phyloP scores from a whole-genome alignment of 1,140 invertebrate species.

The Latrodectus geometricus region DNA sequence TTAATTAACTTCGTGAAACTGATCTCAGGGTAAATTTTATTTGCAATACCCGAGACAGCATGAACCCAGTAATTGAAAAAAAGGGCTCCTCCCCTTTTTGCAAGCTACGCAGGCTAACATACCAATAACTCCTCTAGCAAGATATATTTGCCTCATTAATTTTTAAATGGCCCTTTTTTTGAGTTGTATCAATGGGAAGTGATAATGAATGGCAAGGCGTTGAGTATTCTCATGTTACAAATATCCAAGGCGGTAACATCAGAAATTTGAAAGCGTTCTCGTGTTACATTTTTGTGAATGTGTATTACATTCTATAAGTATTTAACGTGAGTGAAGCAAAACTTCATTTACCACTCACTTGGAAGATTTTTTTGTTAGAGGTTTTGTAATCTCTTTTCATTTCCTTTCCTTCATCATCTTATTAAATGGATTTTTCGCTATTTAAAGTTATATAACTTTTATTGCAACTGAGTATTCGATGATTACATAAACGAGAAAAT shows the following conservation, averaged over 20 bases:
- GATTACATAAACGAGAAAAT: too few relatives aligned
- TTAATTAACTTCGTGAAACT: slow-evolving; percentile 54
- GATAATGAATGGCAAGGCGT: slow-evolving; percentile 51
- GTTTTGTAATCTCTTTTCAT: too few relatives aligned
- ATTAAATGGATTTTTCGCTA: too few relatives aligned
- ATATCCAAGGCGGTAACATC: slow-evolving; percentile 41
- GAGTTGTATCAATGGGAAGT: slow-evolving; percentile 43
- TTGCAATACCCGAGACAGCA: slow-evolving; percentile 11
- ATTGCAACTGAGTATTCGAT: too few relatives aligned
- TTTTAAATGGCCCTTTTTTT: slow-evolving; percentile 48
- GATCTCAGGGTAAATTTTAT: slow-evolving; percentile 41
- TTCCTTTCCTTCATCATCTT: too few relatives aligned
- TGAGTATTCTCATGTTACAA: slow-evolving; percentile 46
- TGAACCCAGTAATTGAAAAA: slow-evolving; percentile 47
- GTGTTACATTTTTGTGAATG: slow-evolving; percentile 19
- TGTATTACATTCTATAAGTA: not conserved
- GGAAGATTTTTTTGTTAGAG: too few relatives aligned
- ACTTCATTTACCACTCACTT: too few relatives aligned
- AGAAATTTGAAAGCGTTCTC: slow-evolving; percentile 37
- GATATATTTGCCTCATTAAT: slow-evolving; percentile 53
- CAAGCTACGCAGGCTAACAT: not conserved
- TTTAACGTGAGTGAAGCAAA: slow-evolving; percentile 11
- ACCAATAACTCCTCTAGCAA: slow-evolving; percentile 31
- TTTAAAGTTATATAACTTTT: too few relatives aligned
- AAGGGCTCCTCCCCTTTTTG: not conserved